Base-by-base conservation (phyloP, 2,797 vertebrate genomes). In the Morelia viridis region DNA sequence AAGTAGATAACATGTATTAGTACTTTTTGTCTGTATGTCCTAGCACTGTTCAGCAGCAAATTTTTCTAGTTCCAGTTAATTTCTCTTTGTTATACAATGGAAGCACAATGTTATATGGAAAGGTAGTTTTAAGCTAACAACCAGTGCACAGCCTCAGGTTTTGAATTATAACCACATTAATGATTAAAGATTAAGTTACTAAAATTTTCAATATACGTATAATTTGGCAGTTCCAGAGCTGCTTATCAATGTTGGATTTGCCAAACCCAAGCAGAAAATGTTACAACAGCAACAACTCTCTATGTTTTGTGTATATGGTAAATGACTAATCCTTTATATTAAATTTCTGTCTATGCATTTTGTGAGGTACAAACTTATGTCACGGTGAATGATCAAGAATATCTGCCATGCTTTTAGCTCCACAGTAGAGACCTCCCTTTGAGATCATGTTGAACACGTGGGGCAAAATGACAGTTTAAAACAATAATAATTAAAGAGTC, bases 121-220 rank as follows among this genome's bases (percentile, higher is more conserved):
- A 98, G 97, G 98, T 98, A 98, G 97, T 98, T 98, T 98, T 98
- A 97, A 97, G 97, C 98, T 98, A 98, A 98, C 97, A 98, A 98
- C 97, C 98, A 98, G 98, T 98, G 98, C 98, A 98, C 98, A 98
- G 98, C 99, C 99, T 99, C 99, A 99, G 99, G 98, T 99, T 98
- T 98, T 98, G 98, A 98, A 98, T 98, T 97, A 98, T 98, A 98
- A 98, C 98, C 98, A 98, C 97, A 98, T 97, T 98, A 92, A 92
- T 97, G 97, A 98, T 97, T 98, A 97, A 97, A 97, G 97, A 92
- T 97, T 98, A 96, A 96, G 96, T 97, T 98, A 96, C 95, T 97
- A 96, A 97, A 97, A 93, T 95, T 96, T 93, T 96, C 92, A 89
- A 0, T 94, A 97, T 97, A 41, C 41, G 41, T 41, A 97, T 97